Conservation (phyloP, 2,113 vertebrate genomes). For the Gavia stellata region DNA sequence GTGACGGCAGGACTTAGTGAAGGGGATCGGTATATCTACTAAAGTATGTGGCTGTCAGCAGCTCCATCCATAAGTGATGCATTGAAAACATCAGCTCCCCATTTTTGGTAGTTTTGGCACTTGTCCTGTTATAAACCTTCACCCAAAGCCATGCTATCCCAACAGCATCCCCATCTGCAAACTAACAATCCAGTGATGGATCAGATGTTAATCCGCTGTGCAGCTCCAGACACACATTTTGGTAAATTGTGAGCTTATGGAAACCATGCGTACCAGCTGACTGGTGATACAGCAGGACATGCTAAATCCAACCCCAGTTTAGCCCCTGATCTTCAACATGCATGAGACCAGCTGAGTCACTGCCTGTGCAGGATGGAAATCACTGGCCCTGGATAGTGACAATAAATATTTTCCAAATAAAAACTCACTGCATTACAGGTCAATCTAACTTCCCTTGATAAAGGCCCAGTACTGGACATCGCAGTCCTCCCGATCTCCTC, state of each 20-base stretch:
- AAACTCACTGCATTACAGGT: neutral
- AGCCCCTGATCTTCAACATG: slow-evolving; percentile 1
- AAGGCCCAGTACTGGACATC: neutral
- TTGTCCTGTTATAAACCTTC: neutral
- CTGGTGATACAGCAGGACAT: neutral
- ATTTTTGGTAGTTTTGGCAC: neutral
- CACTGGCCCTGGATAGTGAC: neutral
- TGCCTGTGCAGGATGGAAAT: neutral
- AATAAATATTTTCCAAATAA: neutral
- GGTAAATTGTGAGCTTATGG: neutral
- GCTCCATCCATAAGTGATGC: neutral
- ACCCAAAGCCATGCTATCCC: neutral
- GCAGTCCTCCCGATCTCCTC: accelerated
- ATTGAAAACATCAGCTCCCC: neutral
- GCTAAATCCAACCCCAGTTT: neutral
- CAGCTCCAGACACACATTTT: neutral
- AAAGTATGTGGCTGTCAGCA: neutral
- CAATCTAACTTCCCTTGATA: neutral
- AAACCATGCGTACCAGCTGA: neutral
- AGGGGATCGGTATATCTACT: neutral
- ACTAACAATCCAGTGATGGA: neutral
- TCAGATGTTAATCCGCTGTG: neutral
- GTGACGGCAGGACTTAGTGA: neutral
- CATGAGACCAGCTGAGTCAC: slow-evolving; percentile 11
- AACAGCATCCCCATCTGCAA: neutral